Evolutionary conservation across 2,113 vertebrate species (phyloP), one percentile per base, ranked within the genome.

Genomic region (Ursus arctos): DNA sequence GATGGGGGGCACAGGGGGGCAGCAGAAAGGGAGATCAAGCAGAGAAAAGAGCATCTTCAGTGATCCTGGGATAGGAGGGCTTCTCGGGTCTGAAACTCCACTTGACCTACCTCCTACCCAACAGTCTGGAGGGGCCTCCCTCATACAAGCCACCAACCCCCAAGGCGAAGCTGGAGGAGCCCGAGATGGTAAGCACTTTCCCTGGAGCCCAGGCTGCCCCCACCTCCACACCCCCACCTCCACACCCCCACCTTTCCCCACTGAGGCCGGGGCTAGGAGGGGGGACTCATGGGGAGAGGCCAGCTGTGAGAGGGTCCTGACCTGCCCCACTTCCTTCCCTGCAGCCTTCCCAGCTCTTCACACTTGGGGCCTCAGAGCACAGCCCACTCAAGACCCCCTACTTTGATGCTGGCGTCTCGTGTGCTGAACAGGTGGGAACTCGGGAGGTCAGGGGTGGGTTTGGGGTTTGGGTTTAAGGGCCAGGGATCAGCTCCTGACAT

Each of bases 101-200:
- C 53, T 26, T 95, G 57, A 80, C 24, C 77, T 94, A 94, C 63
- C 97, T 63, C 79, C 85, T 92, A 90, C 95, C 53, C 96, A 93
- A 71, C 97, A 99, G 99, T 12, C 81, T 98, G 16, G 98, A 99
- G 81, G 98, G 98, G 22, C 99, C 99, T 6, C 99, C 99, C 1
- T 99, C 99, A 19, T 98, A 99, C 98, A 99, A 99, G 96, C 99
- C 99, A 4, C 99, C 99, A 8, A 99, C 99, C 4, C 99, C 99
- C 0, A 98, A 98, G 96, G 98, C 99, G 86, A 98, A 97, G 85
- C 63, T 95, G 74, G 98, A 96, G 51, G 98, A 98, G 36, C 87
- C 86, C 0, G 98, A 98, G 84, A 97, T 79, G 98, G 99, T 99
- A 96, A 99, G 99, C 96, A 4, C 15, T 28, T 61, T 0, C n/a